phyloP scores from a whole-genome alignment of 2,888 invertebrate genomes.

The Campaea margaritaria region DNA sequence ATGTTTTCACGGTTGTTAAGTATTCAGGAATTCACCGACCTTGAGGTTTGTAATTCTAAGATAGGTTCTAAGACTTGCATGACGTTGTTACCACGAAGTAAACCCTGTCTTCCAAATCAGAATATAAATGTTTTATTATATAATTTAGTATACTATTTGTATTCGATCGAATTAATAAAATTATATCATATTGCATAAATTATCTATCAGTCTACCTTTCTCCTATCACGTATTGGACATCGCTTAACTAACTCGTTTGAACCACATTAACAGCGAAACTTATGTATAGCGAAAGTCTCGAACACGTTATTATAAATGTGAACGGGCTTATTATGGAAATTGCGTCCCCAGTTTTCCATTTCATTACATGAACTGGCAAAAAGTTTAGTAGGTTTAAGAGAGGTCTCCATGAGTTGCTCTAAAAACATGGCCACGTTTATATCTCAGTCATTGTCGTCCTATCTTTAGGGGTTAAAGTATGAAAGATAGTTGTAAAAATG shows the following conservation, averaged over 20 bases:
- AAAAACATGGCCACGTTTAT: constrained; percentile 15
- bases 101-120: too few relatives aligned
- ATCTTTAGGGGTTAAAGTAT: too few relatives aligned
- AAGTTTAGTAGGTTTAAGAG: constrained; percentile 17
- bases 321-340: constrained; percentile 62
- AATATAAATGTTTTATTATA: too few relatives aligned
- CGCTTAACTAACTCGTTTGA: constrained; percentile 26
- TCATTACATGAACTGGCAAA: constrained; percentile 54
- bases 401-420: constrained; percentile 11
- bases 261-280: constrained; percentile 20
- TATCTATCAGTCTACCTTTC: constrained; percentile 29
- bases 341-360: constrained; percentile 60
- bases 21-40: too few relatives aligned
- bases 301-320: constrained; percentile 57
- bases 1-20: too few relatives aligned
- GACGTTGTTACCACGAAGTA: too few relatives aligned
- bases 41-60: too few relatives aligned
- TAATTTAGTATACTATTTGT: too few relatives aligned
- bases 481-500: too few relatives aligned
- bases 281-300: constrained; percentile 67
- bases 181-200: constrained; percentile 32
- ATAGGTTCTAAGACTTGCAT: too few relatives aligned
- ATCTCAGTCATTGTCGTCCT: background rate
- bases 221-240: constrained; percentile 6
- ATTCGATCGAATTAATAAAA: background rate